Conservation (phyloP, 2,797 vertebrate species). For the Hipposideros larvatus region DNA sequence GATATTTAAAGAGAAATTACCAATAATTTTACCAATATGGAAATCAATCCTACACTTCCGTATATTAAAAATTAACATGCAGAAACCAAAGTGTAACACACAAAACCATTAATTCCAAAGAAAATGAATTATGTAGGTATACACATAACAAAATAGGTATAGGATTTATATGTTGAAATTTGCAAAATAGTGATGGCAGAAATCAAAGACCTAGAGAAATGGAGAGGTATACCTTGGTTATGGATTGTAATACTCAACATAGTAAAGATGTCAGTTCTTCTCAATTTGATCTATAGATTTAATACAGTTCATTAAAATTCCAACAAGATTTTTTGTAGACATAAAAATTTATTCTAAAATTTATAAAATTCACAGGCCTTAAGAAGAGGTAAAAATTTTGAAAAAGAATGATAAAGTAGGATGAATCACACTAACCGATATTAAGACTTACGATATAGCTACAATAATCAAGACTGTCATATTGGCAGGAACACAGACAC, state of each 20-base stretch:
- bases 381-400: background rate
- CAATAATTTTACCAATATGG: background rate
- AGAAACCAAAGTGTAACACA: background rate
- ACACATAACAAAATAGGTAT: background rate
- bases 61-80: background rate
- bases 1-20: constrained; percentile 19
- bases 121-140: background rate
- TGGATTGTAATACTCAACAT: background rate
- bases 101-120: background rate
- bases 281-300: background rate
- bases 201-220: background rate
- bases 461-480: background rate
- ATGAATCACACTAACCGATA: background rate
- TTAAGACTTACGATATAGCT: background rate
- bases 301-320: background rate
- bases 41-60: background rate
- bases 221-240: background rate
- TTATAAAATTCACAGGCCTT: background rate
- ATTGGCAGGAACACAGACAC: background rate
- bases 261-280: background rate
- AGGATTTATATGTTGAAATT: background rate
- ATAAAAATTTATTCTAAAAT: background rate
- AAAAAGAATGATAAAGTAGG: background rate
- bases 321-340: background rate
- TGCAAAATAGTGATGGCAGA: background rate